A percentile compares a stretch with the other conserved stretches of the same genome.
phyloP scores from a whole-genome alignment of 2,888 invertebrate genomes.

The Megaustenia siamemsis region DNA sequence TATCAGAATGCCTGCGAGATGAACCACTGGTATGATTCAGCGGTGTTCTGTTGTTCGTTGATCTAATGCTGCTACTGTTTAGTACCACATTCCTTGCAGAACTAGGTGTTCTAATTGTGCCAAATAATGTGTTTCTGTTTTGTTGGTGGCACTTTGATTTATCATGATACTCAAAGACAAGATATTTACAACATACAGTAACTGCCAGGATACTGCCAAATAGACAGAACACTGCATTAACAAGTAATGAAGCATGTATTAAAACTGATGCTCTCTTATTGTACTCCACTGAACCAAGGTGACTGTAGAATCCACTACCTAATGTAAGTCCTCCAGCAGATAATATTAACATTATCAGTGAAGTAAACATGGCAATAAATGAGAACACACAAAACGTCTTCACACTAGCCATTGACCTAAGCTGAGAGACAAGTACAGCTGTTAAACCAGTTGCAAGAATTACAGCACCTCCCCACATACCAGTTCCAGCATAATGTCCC shows the following conservation, averaged over 20 bases:
- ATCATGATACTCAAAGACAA: slow-evolving; percentile 61
- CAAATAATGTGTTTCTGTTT: slow-evolving; percentile 46
- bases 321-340: slow-evolving; percentile 70
- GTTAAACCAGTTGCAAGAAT: slow-evolving; percentile 66
- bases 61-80: slow-evolving; percentile 45
- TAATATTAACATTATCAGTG: slow-evolving; percentile 68
- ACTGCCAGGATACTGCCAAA: slow-evolving; percentile 64
- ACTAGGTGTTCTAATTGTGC: slow-evolving; percentile 38
- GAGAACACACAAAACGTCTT: slow-evolving; percentile 68
- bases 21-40: slow-evolving; percentile 38
- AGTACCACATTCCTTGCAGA: slow-evolving; percentile 51
- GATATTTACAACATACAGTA: slow-evolving; percentile 66
- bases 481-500: slow-evolving; percentile 75
- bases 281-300: slow-evolving; percentile 42
- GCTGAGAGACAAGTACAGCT: slow-evolving; percentile 66
- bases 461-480: slow-evolving; percentile 73
- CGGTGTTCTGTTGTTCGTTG: slow-evolving; percentile 48
- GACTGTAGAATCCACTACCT: slow-evolving; percentile 67
- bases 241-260: slow-evolving; percentile 67
- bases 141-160: slow-evolving; percentile 48
- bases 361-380: slow-evolving; percentile 63
- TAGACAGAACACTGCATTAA: slow-evolving; percentile 65
- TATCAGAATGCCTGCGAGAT: slow-evolving; percentile 50
- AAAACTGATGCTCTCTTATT: slow-evolving; percentile 63
- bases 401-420: slow-evolving; percentile 62